phyloP scores from a whole-genome alignment of 2,113 vertebrate genomes.

The Phylloscopus trochiloides region DNA sequence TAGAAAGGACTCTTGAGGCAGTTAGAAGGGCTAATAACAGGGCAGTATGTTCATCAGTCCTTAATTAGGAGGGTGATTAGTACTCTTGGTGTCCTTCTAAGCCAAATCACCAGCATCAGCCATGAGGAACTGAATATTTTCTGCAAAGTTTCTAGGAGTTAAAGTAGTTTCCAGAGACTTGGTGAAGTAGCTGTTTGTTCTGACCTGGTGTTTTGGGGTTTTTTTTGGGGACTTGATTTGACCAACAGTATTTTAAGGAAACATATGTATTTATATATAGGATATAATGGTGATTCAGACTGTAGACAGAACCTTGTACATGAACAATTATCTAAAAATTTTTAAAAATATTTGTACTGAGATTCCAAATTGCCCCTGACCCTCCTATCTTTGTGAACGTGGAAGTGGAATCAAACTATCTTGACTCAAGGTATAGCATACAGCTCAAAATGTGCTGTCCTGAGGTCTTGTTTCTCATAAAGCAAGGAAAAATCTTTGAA shows the following conservation, averaged over 20 bases:
- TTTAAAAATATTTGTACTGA: neutral
- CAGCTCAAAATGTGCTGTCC: neutral
- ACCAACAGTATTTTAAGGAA: neutral
- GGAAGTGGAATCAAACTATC: neutral
- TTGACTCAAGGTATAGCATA: neutral
- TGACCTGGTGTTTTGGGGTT: neutral
- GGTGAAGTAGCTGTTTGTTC: neutral
- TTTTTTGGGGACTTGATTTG: neutral
- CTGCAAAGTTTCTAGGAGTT: neutral
- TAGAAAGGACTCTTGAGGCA: neutral
- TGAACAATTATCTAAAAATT: neutral
- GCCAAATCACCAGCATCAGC: neutral
- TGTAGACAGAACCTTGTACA: neutral
- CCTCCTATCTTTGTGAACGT: neutral
- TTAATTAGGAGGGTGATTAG: neutral
- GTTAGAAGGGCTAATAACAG: neutral
- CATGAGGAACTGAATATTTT: neutral
- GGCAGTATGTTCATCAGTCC: neutral
- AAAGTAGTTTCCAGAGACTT: neutral
- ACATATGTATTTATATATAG: neutral
- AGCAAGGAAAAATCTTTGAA: neutral
- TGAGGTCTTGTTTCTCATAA: neutral
- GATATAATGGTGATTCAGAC: neutral
- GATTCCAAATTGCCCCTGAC: neutral
- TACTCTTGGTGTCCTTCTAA: neutral